A percentile compares a stretch with the other conserved stretches of the same genome.
phyloP scores from a whole-genome alignment of 2,888 invertebrate genomes.

The Cryptocephalus primarius region DNA sequence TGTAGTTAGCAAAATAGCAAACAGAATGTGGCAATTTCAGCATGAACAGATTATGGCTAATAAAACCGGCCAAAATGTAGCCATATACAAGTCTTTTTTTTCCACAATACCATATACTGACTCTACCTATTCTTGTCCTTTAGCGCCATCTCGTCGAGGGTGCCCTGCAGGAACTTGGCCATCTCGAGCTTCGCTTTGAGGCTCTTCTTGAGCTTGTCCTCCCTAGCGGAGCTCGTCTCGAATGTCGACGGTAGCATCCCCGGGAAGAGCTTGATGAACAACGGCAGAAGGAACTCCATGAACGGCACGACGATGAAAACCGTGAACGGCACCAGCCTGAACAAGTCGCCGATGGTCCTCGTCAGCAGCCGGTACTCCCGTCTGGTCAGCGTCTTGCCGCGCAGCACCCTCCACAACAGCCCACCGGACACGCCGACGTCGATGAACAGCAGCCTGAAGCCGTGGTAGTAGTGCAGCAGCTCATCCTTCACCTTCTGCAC shows the following conservation, averaged over 20 bases:
- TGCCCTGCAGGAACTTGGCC: constrained; percentile 89
- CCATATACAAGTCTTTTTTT: too few relatives aligned
- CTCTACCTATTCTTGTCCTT: constrained; percentile 48
- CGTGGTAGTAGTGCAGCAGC: constrained; percentile 89
- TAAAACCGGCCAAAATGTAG: too few relatives aligned
- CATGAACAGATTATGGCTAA: too few relatives aligned
- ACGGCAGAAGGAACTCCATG: constrained; percentile 87
- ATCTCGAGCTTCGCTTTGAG: constrained; percentile 80
- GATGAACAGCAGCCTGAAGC: constrained; percentile 84
- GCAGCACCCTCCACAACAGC: constrained; percentile 68
- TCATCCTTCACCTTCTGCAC: constrained; percentile 70
- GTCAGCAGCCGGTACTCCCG: constrained; percentile 84
- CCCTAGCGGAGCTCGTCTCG: constrained; percentile 57
- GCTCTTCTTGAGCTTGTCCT: constrained; percentile 79
- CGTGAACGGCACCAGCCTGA: constrained; percentile 93
- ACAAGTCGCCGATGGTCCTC: constrained; percentile 91
- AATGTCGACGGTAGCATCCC: constrained; percentile 97
- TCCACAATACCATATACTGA: too few relatives aligned
- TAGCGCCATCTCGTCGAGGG: constrained; percentile 89
- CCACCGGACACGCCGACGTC: constrained; percentile 79
- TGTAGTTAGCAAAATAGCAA: too few relatives aligned
- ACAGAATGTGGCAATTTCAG: too few relatives aligned
- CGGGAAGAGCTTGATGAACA: constrained; percentile 92
- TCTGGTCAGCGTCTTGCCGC: constrained; percentile 72
- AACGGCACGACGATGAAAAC: constrained; percentile 96